phyloP scores from a whole-genome alignment of 2,888 invertebrate genomes.

The Acanthoscelides obtectus region DNA sequence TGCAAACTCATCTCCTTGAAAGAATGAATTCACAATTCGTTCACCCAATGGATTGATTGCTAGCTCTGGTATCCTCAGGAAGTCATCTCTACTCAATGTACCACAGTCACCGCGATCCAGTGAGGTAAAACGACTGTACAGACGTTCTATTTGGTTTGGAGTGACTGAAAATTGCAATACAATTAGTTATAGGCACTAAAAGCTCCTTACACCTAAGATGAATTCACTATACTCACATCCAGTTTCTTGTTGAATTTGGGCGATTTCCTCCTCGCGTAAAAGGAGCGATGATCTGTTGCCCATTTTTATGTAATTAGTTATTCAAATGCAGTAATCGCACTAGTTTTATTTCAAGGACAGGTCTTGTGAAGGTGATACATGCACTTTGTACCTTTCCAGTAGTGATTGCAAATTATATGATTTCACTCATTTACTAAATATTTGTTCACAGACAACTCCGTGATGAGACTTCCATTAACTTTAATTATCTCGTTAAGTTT shows the following conservation, averaged over 20 bases:
- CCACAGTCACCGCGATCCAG: slow-evolving; percentile 95
- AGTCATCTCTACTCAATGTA: slow-evolving; percentile 92
- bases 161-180: slow-evolving; percentile 65
- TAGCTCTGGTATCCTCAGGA: slow-evolving; percentile 93
- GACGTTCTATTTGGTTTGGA: slow-evolving; percentile 94
- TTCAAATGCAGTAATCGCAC: background rate
- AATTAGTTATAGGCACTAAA: slow-evolving; percentile 2
- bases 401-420: too few relatives aligned
- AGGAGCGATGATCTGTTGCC: slow-evolving; percentile 93
- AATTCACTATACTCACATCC: slow-evolving; percentile 73
- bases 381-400: background rate
- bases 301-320: too few relatives aligned
- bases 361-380: background rate
- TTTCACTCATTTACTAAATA: too few relatives aligned
- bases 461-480: too few relatives aligned
- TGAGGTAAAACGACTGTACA: slow-evolving; percentile 96
- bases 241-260: slow-evolving; percentile 94
- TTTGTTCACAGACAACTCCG: too few relatives aligned
- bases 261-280: slow-evolving; percentile 92
- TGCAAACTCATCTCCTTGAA: slow-evolving; percentile 78
- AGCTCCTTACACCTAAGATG: background rate
- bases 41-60: slow-evolving; percentile 98
- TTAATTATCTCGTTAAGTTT: too few relatives aligned
- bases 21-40: slow-evolving; percentile 96
- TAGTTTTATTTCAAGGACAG: background rate